A percentile compares a stretch with the other conserved stretches of the same genome.
Evolutionary conservation across 2,888 invertebrate genomes (phyloP).

Genomic region (Synanthedon formicaeformis): DNA sequence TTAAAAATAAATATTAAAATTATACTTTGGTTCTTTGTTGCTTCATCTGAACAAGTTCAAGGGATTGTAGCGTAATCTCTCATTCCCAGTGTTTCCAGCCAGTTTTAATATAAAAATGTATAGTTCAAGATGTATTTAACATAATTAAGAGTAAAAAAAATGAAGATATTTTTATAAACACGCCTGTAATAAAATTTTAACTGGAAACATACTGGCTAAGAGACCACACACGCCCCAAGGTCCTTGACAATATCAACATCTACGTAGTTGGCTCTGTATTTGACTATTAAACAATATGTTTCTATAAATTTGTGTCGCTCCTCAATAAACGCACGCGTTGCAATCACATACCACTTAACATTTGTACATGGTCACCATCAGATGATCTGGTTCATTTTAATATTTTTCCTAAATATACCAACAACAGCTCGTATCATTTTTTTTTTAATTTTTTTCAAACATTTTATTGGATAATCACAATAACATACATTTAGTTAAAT

Average conservation of each 20-base stretch:
- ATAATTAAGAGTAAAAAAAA: no score
- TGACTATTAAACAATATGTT: constrained; percentile 58
- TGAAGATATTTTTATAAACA: no score
- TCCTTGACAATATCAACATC: constrained; percentile 39
- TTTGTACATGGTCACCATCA: constrained; percentile 79
- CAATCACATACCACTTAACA: constrained; percentile 54
- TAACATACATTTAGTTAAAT: constrained; percentile 43
- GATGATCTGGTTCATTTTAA: constrained; percentile 73
- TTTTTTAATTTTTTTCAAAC: constrained; percentile 41
- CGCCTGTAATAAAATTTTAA: no score
- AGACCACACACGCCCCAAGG: constrained; percentile 11
- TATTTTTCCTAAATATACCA: constrained; percentile 70
- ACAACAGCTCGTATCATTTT: constrained; percentile 56
- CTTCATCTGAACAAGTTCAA: no score
- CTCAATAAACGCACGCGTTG: constrained; percentile 32
- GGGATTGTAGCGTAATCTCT: no score
- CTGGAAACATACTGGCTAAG: no score
- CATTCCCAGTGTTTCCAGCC: no score
- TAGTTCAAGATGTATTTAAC: no score
- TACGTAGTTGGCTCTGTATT: constrained; percentile 62
- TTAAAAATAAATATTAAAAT: no score
- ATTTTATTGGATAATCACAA: constrained; percentile 36
- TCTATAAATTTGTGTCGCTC: constrained; percentile 47
- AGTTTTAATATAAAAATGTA: no score
- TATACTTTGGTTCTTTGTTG: no score